Conservation (phyloP, 2,888 invertebrate species). For the Pyralis farinalis region DNA sequence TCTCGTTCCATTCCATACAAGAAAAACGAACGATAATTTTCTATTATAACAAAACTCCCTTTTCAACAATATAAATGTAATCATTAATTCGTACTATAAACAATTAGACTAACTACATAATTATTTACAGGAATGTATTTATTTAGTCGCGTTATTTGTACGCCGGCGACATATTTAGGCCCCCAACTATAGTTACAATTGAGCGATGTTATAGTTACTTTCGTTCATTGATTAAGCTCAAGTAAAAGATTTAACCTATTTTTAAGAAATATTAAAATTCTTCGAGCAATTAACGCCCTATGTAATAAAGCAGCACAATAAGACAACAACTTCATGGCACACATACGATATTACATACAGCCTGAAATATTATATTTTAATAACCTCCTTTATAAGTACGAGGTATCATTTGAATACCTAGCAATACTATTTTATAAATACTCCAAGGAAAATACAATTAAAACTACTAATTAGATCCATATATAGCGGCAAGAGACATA, state of each 20-base stretch:
- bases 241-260: no score
- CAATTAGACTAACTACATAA: constrained; percentile 27
- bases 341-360: background rate
- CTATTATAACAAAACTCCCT: constrained; percentile 6
- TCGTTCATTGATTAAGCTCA: no score
- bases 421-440: constrained; percentile 3
- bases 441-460: background rate
- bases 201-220: background rate
- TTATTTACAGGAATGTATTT: constrained; percentile 63
- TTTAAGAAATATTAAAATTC: background rate
- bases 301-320: background rate
- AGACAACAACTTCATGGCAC: constrained; percentile 6
- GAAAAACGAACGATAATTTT: constrained; percentile 2
- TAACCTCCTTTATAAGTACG: background rate
- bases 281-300: background rate
- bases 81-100: constrained; percentile 22
- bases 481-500: background rate
- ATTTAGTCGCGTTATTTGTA: constrained; percentile 18
- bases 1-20: constrained; percentile 1
- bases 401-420: constrained; percentile 1
- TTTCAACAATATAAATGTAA: constrained; percentile 7
- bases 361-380: background rate
- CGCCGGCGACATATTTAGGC: constrained; percentile 9
- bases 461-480: background rate
- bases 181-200: constrained; percentile 1